phyloP scores from a whole-genome alignment of 2,113 vertebrate species.

The Pampusana beccarii region DNA sequence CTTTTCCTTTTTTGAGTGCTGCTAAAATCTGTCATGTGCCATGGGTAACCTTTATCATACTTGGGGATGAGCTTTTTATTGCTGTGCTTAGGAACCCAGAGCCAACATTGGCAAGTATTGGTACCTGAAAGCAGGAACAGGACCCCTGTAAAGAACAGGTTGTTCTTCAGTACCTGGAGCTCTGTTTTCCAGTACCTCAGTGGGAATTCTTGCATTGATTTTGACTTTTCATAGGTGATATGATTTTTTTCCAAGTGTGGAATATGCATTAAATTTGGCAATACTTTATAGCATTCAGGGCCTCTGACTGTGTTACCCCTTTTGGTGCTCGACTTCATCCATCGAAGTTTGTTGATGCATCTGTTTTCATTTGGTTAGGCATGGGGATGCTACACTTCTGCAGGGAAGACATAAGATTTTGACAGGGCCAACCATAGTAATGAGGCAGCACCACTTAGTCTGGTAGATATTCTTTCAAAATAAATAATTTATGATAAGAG shows the following conservation, averaged over 20 bases:
- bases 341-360: neutral
- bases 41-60: neutral
- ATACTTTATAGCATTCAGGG: neutral
- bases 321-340: neutral
- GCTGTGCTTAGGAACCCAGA: neutral
- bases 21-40: neutral
- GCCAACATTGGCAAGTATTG: neutral
- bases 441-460: neutral
- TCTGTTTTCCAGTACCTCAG: neutral
- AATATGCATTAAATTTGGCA: neutral
- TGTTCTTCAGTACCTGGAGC: neutral
- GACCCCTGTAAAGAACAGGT: neutral
- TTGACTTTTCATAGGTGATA: neutral
- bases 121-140: neutral
- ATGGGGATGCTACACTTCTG: neutral
- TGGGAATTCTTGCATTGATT: neutral
- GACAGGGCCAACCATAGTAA: neutral
- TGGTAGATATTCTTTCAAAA: neutral
- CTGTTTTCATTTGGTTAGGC: neutral
- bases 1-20: neutral
- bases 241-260: neutral
- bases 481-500: neutral
- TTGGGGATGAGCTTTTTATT: neutral
- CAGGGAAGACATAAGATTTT: neutral
- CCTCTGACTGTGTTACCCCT: neutral